Conservation (phyloP, 2,797 vertebrate genomes). For the Sebastes steindachneri region DNA sequence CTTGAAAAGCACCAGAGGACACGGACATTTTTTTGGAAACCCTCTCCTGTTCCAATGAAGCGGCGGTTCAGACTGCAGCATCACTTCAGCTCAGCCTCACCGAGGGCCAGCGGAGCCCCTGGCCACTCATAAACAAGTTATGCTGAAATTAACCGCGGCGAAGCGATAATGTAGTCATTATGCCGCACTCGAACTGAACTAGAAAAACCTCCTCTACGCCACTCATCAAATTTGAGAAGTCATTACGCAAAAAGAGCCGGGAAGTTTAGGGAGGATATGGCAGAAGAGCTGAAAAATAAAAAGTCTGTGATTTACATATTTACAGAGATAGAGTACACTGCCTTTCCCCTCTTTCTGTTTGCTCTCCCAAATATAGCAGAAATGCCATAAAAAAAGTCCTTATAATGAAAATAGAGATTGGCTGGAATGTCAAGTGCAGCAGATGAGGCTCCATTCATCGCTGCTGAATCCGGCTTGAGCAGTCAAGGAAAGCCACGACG, state of each 20-base stretch:
- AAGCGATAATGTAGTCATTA: constrained; percentile 34
- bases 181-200: background rate
- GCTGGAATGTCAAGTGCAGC: constrained; percentile 20
- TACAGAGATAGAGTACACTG: background rate
- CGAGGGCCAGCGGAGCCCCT: background rate
- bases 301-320: constrained; percentile 2
- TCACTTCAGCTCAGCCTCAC: constrained; percentile 22
- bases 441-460: constrained; percentile 44
- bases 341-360: background rate
- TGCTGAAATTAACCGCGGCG: constrained; percentile 41
- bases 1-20: constrained; percentile 30
- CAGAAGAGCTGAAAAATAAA: background rate
- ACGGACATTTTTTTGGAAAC: background rate
- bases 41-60: background rate
- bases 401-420: constrained; percentile 53
- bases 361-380: constrained; percentile 27
- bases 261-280: background rate
- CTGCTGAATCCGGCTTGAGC: constrained; percentile 61
- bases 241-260: background rate
- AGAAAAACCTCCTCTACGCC: background rate
- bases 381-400: constrained; percentile 11
- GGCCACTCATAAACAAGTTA: constrained; percentile 39
- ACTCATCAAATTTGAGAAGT: constrained; percentile 30
- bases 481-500: constrained; percentile 61
- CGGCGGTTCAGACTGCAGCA: constrained; percentile 12